Evolutionary conservation across 2,888 invertebrate genomes (phyloP).

Genomic region (Meiosimyza decipiens): DNA sequence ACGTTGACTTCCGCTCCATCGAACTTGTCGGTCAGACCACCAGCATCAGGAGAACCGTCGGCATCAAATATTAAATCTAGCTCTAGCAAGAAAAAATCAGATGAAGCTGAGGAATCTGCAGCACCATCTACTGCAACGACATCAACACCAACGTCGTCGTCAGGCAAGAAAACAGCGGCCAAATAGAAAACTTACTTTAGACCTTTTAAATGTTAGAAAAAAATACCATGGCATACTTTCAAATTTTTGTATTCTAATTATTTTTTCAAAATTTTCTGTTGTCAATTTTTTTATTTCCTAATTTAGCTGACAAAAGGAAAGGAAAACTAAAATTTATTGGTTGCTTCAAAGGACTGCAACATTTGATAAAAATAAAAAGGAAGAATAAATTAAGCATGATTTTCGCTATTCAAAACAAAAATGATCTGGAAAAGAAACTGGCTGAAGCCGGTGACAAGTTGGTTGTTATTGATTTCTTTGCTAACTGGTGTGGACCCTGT

Average conservation of each 20-base stretch:
- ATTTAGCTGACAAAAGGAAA: background rate
- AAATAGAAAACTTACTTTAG: background rate
- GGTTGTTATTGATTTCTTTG: constrained; percentile 90
- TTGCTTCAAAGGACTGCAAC: too few relatives aligned
- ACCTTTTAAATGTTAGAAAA: background rate
- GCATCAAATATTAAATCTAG: constrained; percentile 25
- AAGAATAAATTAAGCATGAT: constrained; percentile 45
- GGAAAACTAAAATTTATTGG: too few relatives aligned
- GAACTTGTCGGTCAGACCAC: background rate
- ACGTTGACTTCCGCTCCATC: background rate
- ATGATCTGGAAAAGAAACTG: constrained; percentile 77
- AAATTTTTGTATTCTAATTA: too few relatives aligned
- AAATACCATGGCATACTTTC: too few relatives aligned
- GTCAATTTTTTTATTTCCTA: constrained; percentile 17
- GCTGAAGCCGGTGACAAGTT: constrained; percentile 79
- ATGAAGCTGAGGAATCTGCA: background rate
- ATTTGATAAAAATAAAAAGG: too few relatives aligned
- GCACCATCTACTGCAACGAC: background rate
- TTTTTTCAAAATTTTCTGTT: too few relatives aligned
- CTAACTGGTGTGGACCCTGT: constrained; percentile 93
- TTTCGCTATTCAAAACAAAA: constrained; percentile 61
- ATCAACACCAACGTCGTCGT: background rate
- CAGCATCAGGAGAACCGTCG: background rate
- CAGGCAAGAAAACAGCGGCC: background rate
- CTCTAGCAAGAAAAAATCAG: background rate